Base-by-base conservation (phyloP, 23 tunicate species). In the Ascidia mentula region DNA sequence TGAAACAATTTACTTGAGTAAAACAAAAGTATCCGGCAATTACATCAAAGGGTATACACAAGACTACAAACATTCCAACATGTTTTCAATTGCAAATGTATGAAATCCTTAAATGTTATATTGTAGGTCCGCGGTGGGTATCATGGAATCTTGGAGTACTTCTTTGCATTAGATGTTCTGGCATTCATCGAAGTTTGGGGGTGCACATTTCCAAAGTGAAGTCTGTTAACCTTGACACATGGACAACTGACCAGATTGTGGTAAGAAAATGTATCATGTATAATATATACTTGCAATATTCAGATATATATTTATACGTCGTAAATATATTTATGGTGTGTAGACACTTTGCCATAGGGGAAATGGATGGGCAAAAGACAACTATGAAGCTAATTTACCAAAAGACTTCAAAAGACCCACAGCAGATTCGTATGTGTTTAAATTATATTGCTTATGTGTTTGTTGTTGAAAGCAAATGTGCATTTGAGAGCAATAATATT, bases 181-280 rank as follows among this genome's bases (percentile, higher is more conserved):
- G 99, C 8, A 82, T 96, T 65, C 99, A 96, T 69, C 60, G 99
- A 40, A 82, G 98, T 37, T 59, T 96, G 34, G 99, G 99, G 31
- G 99, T 96, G 74, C 99, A 96, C 45, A 96, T 96, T 18, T 96
- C 99, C 7, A 87, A 72, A 70, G 99, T 96, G 32, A 96, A 96
- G 59, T 96, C 99, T 0, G 90, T 96, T 33, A 96, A 87, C 69
- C 77, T 96, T n/a, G 99, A 96, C 80, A 90, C 94, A 45, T 96
- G 99, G 99, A 96, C 94, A 0, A 61, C 59, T 8, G 97, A 96
- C 28, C 99, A 96, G 78, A 81, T 96, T 46, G 40, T 84, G 72
- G 99, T 96, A 77, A 59, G 65, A n/a, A n/a, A n/a, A n/a, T n/a
- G n/a, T n/a, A n/a, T n/a, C n/a, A n/a, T n/a, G n/a, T n/a, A n/a